Percentiles rank a stretch among this genome's conserved stretches.
Evolutionary conservation across 2,113 vertebrate genomes (phyloP).

Genomic region (Scolopax mira): DNA sequence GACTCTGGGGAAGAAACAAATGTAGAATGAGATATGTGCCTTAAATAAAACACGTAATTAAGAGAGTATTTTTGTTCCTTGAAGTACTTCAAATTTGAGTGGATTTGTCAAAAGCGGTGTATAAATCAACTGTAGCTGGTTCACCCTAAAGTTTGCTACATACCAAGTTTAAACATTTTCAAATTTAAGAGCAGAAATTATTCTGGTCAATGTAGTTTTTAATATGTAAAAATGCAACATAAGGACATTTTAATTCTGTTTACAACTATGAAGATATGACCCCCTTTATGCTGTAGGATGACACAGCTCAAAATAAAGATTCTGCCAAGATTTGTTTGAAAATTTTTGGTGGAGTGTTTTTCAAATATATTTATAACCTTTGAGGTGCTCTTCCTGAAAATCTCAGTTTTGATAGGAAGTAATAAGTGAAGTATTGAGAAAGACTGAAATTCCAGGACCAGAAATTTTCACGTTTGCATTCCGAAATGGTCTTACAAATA

Average conservation of each 20-base stretch:
- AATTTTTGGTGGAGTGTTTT: neutral
- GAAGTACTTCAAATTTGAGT: neutral
- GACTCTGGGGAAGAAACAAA: neutral
- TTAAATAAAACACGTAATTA: slow-evolving; percentile 11
- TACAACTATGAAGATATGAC: neutral
- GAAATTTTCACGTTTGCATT: neutral
- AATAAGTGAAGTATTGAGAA: neutral
- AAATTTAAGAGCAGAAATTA: neutral
- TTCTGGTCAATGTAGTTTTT: neutral
- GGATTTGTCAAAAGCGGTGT: neutral
- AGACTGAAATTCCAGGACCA: neutral
- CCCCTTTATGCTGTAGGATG: neutral
- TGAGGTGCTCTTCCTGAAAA: neutral
- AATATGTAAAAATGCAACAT: neutral
- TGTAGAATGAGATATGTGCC: neutral
- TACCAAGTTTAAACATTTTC: neutral
- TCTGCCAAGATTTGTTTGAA: neutral
- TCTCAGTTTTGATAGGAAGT: neutral
- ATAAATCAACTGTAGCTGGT: neutral
- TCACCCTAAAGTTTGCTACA: neutral
- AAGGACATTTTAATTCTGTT: neutral
- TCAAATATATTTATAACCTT: neutral
- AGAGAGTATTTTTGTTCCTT: neutral
- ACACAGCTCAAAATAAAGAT: neutral
- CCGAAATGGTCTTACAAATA: neutral